These are phyloP conservation scores for Cephus cinctus DNA, from an alignment of 1,140 invertebrate genomes.

Conservation along the genomic window DNA sequence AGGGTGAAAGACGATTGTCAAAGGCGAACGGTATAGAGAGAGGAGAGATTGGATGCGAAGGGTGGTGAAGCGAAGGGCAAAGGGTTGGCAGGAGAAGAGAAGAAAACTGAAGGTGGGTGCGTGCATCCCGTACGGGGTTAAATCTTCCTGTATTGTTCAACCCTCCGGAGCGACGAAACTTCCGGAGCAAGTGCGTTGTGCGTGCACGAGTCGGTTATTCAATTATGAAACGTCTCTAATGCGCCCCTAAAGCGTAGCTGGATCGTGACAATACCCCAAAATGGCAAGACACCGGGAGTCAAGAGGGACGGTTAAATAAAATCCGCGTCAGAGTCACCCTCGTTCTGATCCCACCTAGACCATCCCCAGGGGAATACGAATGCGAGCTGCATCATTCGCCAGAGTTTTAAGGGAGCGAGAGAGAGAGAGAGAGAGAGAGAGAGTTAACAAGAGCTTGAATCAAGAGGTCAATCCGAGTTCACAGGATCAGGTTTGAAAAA, in stretches of 20 bases:
- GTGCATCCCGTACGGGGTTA: too few relatives aligned
- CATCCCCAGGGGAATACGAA: too few relatives aligned
- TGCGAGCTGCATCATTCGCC: too few relatives aligned
- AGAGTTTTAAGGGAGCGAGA: neutral
- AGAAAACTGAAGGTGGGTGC: slow-evolving; percentile 1
- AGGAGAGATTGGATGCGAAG: slow-evolving; percentile 26
- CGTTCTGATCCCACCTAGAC: slow-evolving; percentile 18
- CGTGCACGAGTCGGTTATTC: slow-evolving; percentile 35
- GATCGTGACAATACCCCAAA: too few relatives aligned
- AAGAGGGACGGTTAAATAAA: too few relatives aligned
- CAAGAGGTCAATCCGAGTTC: neutral
- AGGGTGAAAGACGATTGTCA: too few relatives aligned
- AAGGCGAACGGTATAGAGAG: too few relatives aligned
- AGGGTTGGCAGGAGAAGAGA: slow-evolving; percentile 10
- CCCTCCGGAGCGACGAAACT: slow-evolving; percentile 13
- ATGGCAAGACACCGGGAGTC: too few relatives aligned
- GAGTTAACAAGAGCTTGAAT: too few relatives aligned
- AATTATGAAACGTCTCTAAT: slow-evolving; percentile 35
- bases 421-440: neutral
- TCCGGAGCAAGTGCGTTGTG: slow-evolving; percentile 32
- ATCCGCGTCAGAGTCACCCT: too few relatives aligned
- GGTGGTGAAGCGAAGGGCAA: neutral
- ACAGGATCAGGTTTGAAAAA: neutral
- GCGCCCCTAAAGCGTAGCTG: too few relatives aligned
- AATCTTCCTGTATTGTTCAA: slow-evolving; percentile 21